These are phyloP conservation scores for Centruroides sculpturatus DNA, from an alignment of 1,140 invertebrate genomes.

Conservation along the genomic window DNA sequence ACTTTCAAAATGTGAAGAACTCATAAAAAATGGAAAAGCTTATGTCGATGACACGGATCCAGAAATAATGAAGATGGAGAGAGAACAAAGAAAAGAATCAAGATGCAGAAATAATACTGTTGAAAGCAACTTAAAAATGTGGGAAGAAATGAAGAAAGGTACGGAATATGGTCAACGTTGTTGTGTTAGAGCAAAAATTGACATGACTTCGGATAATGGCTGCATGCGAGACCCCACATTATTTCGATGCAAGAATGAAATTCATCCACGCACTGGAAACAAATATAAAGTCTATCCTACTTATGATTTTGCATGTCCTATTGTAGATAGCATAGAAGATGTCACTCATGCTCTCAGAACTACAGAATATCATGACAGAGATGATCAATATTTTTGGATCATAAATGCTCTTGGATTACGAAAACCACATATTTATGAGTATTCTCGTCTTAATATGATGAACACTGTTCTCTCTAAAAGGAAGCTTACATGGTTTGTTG, in stretches of 20 bases:
- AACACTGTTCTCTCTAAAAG: slow-evolving; percentile 95
- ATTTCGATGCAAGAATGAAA: slow-evolving; percentile 92
- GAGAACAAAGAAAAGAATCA: slow-evolving; percentile 78
- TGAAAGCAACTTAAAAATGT: slow-evolving; percentile 73
- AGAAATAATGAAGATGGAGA: slow-evolving; percentile 84
- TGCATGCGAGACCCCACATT: slow-evolving; percentile 98
- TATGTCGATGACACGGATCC: slow-evolving; percentile 94
- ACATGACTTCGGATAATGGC: slow-evolving; percentile 91
- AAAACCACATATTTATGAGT: slow-evolving; percentile 90
- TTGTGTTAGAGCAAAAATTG: slow-evolving; percentile 93
- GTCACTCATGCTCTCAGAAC: slow-evolving; percentile 95
- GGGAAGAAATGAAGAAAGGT: slow-evolving; percentile 91
- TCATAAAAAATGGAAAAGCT: slow-evolving; percentile 76
- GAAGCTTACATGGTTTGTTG: slow-evolving; percentile 95
- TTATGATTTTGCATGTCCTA: slow-evolving; percentile 99
- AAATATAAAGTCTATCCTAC: slow-evolving; percentile 99
- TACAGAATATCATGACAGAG: slow-evolving; percentile 96
- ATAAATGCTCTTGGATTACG: slow-evolving; percentile 70
- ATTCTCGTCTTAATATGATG: slow-evolving; percentile 89
- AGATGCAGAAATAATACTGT: slow-evolving; percentile 67
- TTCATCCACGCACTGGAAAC: slow-evolving; percentile 77
- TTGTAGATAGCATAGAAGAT: slow-evolving; percentile 92
- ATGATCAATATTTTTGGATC: slow-evolving; percentile 97
- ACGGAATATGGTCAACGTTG: slow-evolving; percentile 60
- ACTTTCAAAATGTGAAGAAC: slow-evolving; percentile 68